phyloP scores from a whole-genome alignment of 92 coral and sea anemone genomes.

The Bergia sp. region DNA sequence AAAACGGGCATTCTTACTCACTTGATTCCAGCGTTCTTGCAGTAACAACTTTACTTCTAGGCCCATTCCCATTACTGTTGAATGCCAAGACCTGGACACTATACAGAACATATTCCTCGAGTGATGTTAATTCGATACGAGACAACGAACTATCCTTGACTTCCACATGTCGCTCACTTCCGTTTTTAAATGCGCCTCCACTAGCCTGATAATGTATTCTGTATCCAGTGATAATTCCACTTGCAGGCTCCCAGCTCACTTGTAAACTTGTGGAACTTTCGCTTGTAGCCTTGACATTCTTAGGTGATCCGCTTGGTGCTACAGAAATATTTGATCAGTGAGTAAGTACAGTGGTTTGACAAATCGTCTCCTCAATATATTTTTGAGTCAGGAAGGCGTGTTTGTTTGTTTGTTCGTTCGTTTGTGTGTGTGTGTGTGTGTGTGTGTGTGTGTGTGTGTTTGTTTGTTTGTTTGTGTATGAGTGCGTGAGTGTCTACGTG shows the following conservation, averaged over 20 bases:
- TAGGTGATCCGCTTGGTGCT: background rate
- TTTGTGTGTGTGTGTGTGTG: too few species aligned
- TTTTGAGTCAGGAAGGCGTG: too few species aligned
- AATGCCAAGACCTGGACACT: background rate
- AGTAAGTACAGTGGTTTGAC: too few species aligned
- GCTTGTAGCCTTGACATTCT: background rate
- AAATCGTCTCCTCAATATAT: too few species aligned
- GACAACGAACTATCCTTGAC: background rate
- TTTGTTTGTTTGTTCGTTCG: too few species aligned
- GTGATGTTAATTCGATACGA: background rate
- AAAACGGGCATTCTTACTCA: background rate
- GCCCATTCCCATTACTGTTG: background rate
- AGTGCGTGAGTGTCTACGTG: too few species aligned
- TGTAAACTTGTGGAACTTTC: background rate
- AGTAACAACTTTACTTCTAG: background rate
- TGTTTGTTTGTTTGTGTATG: too few species aligned
- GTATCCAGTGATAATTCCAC: background rate
- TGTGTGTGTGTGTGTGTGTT: too few species aligned
- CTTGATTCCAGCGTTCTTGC: background rate
- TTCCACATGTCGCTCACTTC: background rate
- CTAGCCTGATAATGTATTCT: background rate
- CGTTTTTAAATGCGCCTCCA: background rate
- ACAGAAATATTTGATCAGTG: too few species aligned
- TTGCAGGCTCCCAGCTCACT: background rate
- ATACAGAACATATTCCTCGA: background rate